Percentiles rank a stretch among this genome's conserved stretches.
Conservation (phyloP, 1,140 invertebrate genomes). For the roundworm (Caenorhabditis elegans) region DNA sequence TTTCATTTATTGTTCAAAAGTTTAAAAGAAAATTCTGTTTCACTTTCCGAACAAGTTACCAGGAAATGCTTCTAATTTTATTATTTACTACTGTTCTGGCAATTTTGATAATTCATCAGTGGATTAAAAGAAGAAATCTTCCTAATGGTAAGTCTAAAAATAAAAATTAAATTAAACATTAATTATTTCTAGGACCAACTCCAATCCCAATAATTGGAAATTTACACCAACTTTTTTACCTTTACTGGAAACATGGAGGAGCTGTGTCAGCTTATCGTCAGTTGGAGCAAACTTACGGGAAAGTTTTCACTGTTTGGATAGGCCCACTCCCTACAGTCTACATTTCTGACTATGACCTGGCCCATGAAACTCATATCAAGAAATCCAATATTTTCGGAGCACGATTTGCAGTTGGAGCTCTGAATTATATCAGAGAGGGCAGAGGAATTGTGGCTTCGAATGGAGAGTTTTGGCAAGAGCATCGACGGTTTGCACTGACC, state of each 20-base stretch:
- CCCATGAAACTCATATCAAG: conserved; percentile 27
- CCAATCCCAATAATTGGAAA: conserved; percentile 31
- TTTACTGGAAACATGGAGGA: background rate
- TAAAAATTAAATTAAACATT: too few species aligned
- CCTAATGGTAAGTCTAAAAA: too few species aligned
- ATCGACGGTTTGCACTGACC: conserved; percentile 48
- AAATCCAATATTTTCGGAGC: conserved; percentile 7
- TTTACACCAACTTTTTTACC: conserved; percentile 7
- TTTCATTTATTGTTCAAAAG: too few species aligned
- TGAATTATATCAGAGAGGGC: conserved; percentile 28
- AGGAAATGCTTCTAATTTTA: too few species aligned
- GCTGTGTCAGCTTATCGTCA: background rate
- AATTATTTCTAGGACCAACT: too few species aligned
- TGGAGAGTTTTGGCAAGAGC: conserved; percentile 44
- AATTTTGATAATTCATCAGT: too few species aligned
- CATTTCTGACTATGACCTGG: conserved; percentile 29
- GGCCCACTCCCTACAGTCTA: conserved; percentile 25
- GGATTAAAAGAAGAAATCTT: too few species aligned
- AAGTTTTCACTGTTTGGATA: conserved; percentile 31
- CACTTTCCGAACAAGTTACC: too few species aligned
- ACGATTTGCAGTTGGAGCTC: background rate
- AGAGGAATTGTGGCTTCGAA: conserved; percentile 39
- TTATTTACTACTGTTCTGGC: too few species aligned
- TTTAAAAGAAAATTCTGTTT: too few species aligned
- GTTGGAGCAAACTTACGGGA: conserved; percentile 14